Evolutionary conservation across 64 coral and sea anemone species (phyloP).

Genomic region (Dendrophyllia cribrosa): DNA sequence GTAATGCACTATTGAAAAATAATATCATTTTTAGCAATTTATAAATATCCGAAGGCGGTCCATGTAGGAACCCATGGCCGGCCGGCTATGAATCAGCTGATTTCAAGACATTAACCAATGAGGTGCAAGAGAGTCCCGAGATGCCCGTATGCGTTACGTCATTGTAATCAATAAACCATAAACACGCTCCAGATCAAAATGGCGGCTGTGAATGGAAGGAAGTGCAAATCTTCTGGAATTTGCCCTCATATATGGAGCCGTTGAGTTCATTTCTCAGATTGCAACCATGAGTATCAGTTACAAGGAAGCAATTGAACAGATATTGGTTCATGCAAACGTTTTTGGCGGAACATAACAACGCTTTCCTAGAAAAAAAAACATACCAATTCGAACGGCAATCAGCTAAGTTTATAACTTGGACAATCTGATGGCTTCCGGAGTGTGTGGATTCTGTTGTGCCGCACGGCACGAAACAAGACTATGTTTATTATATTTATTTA

Average conservation of each 20-base stretch:
- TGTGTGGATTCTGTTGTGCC: not conserved
- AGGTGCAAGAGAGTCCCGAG: not conserved
- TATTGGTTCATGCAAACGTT: not conserved
- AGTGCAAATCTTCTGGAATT: constrained; percentile 14
- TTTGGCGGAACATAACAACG: not conserved
- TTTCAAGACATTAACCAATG: constrained; percentile 7
- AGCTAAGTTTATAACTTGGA: not conserved
- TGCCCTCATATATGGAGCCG: not conserved
- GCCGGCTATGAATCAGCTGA: constrained; percentile 9
- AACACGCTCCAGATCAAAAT: constrained; percentile 27
- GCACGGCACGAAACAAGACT: not conserved
- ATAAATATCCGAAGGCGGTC: no score
- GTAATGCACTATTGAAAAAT: no score
- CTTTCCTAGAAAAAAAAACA: not conserved
- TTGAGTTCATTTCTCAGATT: constrained; percentile 3
- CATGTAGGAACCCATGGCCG: no score
- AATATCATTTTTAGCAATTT: no score
- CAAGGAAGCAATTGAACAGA: not conserved
- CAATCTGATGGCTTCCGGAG: constrained; percentile 18
- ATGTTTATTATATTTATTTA: constrained; percentile 8
- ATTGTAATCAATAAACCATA: constrained; percentile 43
- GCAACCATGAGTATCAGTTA: constrained; percentile 23
- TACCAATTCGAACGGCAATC: constrained; percentile 8
- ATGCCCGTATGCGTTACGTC: constrained; percentile 33
- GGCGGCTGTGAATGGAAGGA: constrained; percentile 26